Base-by-base conservation (phyloP, 2,113 vertebrate species). In the Poeciliopsis turrubarensis region DNA sequence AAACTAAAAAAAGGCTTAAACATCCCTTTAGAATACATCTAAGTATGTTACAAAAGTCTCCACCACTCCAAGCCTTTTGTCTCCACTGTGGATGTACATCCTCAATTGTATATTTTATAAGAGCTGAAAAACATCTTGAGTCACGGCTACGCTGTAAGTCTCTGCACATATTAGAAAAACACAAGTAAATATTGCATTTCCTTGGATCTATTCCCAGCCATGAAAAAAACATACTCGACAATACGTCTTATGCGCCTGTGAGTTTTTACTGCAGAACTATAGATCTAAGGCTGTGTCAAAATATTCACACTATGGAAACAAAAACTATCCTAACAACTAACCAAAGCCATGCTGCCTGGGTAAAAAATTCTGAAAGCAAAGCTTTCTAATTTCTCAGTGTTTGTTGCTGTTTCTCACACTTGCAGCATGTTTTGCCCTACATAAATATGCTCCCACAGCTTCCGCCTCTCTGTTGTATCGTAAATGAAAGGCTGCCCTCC, bases 81-180 rank as follows among this genome's bases (percentile, higher is more conserved):
- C 73, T 57, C 47, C 14, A 12, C 3, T 70, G 29, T 17, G 65
- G 19, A 68, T 69, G n/a, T 13, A 54, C 1, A 1, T 74, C 7
- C 51, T 44, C 32, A 68, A 22, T 72, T 79, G 65, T 73, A 37
- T 67, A 72, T 75, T 68, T 79, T 79, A n/a, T 37, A 72, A 69
- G 19, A 15, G 32, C n/a, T 63, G 12, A 63, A 77, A 60, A 9
- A 67, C 62, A 67, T 41, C 68, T 32, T 26, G 3, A 68, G 47
- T 25, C 14, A 64, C 8, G 6, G 41, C 51, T 0, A 17, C 8
- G 19, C n/a, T 80, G 14, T 19, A 51, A 3, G 30, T 62, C 60
- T 31, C 22, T 67, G 17, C 27, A 65, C 62, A 62, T 57, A 32
- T 70, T 73, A 73, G 34, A 26, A 12, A 70, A 60, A 67, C 27